phyloP scores from a whole-genome alignment of 1,140 invertebrate genomes.

The Heliconius congener region DNA sequence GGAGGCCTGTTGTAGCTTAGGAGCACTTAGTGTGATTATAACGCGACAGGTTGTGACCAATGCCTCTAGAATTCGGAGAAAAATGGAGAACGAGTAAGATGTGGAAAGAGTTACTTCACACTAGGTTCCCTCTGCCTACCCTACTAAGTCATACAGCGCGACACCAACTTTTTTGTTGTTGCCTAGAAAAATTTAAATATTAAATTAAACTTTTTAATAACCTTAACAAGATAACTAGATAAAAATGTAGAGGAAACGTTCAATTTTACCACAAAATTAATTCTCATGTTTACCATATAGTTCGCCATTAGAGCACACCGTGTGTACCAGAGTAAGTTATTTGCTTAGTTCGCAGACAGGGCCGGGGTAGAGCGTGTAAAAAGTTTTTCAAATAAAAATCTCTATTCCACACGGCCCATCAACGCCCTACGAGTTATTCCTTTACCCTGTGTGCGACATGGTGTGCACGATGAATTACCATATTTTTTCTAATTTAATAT shows the following conservation, averaged over 20 bases:
- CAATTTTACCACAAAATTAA: background rate
- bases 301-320: background rate
- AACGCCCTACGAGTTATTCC: slow-evolving; percentile 61
- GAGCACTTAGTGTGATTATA: no score
- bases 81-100: no score
- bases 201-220: background rate
- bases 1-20: no score
- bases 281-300: background rate
- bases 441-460: slow-evolving; percentile 49
- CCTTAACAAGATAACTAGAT: background rate
- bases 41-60: no score
- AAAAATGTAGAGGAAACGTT: background rate
- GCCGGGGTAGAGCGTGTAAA: slow-evolving; percentile 56
- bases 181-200: background rate
- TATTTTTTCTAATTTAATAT: slow-evolving; percentile 42
- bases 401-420: slow-evolving; percentile 48
- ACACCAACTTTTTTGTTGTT: no score
- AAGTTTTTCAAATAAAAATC: slow-evolving; percentile 77
- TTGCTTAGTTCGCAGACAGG: slow-evolving; percentile 76
- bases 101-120: no score
- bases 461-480: slow-evolving; percentile 46
- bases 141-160: no score
- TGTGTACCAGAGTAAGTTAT: slow-evolving; percentile 61
- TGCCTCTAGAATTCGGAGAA: no score
- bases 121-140: no score